phyloP scores from a whole-genome alignment of 2,797 vertebrate genomes.

The Manis javanica region DNA sequence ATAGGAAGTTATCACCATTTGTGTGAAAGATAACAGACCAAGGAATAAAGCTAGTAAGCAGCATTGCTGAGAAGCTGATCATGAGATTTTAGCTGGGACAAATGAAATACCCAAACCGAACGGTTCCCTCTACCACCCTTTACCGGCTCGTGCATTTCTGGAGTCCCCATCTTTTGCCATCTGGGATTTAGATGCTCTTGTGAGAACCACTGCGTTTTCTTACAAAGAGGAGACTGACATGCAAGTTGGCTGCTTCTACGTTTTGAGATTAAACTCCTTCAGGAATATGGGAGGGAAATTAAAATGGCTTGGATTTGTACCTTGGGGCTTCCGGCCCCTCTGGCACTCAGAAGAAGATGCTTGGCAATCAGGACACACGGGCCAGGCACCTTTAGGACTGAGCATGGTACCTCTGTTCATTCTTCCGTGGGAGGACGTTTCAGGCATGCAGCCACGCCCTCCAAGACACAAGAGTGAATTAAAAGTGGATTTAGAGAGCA shows the following conservation, averaged over 20 bases:
- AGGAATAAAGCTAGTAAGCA: background rate
- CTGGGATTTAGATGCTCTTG: background rate
- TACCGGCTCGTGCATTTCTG: background rate
- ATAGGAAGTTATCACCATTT: background rate
- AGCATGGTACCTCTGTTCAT: slow-evolving; percentile 45
- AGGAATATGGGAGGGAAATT: background rate
- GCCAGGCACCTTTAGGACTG: background rate
- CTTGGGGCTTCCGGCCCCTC: background rate
- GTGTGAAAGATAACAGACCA: background rate
- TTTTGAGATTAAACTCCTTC: slow-evolving; percentile 29
- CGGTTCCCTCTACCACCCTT: background rate
- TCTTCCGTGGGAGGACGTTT: slow-evolving; percentile 63
- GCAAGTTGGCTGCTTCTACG: background rate
- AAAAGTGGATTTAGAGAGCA: slow-evolving; percentile 80
- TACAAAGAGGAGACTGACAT: background rate
- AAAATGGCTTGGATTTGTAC: background rate
- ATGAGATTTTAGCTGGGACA: background rate
- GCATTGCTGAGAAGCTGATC: background rate
- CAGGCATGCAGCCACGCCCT: slow-evolving; percentile 48
- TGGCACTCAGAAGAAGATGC: background rate
- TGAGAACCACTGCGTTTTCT: background rate
- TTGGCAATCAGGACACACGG: background rate
- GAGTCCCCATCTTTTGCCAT: background rate
- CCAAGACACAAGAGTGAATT: slow-evolving; percentile 77
- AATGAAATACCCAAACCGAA: background rate